Evolutionary conservation across 2,797 vertebrate genomes (phyloP), one percentile per base, ranked within the genome.

Genomic region (Liasis olivaceus): DNA sequence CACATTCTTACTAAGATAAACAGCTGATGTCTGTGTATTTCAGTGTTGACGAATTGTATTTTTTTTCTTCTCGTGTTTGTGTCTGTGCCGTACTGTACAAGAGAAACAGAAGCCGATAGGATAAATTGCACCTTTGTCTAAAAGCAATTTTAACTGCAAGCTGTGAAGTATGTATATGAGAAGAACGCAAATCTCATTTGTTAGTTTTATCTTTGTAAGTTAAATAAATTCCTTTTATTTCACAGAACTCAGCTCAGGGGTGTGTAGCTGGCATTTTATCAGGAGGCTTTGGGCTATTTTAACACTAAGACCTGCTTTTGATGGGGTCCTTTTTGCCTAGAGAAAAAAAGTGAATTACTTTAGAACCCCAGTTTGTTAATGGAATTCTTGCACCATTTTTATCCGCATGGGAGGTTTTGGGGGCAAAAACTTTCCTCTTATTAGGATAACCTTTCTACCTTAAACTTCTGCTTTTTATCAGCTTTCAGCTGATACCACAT

Each of bases 141-240:
- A 97, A 97, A 97, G 96, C 96, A 95, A 95, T 97, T 98, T 89
- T 98, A 98, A 97, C 95, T 97, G 96, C 93, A 96, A 97, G 97
- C 97, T 98, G 96, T 98, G 97, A 98, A 97, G 95, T 97, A 96
- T 93, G 87, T 96, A 96, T 96, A 96, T 97, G 95, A 97, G 97
- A 97, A 97, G 98, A 97, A 97, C 98, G 98, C 97, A 97, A 97
- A 96, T 97, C 96, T 98, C 97, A 97, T 97, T 97, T 98, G 97
- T 99, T 97, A 97, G 98, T 98, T 99, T 98, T 98, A 98, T 96
- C 98, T 98, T 99, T 99, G 97, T 98, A 99, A 98, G 98, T 98
- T 98, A 97, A 99, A 98, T 99, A 99, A 99, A 99, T 98, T 97
- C 95, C 98, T 98, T 98, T 99, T 98, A 98, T 98, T 99, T 98